Conservation (phyloP, 2,113 vertebrate genomes). For the Physeter macrocephalus region DNA sequence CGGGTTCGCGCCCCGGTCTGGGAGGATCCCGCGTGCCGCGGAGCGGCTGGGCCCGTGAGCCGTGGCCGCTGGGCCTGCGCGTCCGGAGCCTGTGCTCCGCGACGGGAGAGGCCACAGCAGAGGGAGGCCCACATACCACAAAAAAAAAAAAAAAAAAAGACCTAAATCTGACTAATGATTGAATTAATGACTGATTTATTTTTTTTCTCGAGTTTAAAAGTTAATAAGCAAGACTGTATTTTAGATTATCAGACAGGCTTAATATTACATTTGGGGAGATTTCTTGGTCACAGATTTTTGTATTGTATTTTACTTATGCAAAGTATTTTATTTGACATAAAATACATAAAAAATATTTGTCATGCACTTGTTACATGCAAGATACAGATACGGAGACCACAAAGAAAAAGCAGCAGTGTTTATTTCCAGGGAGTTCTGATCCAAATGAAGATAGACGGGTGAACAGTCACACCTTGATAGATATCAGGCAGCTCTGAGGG, state of each 20-base stretch:
- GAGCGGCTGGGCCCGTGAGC: no score
- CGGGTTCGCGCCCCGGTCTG: no score
- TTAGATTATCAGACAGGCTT: background rate
- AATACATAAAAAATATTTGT: background rate
- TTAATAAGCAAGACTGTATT: background rate
- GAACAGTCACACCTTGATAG: background rate
- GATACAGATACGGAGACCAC: background rate
- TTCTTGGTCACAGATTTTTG: background rate
- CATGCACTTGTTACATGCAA: background rate
- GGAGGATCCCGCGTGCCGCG: no score
- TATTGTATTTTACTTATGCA: background rate
- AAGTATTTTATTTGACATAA: constrained; percentile 7
- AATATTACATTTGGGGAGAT: background rate
- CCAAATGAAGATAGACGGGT: background rate
- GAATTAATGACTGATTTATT: background rate
- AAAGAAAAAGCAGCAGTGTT: background rate
- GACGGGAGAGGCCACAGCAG: no score
- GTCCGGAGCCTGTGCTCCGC: no score
- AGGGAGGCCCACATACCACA: no score
- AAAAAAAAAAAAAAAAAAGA: no score
- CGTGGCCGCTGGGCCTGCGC: no score
- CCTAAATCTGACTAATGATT: background rate
- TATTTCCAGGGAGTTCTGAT: background rate
- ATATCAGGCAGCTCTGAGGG: background rate
- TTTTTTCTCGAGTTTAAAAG: background rate